Percentiles rank a stretch among this genome's conserved stretches.
These are phyloP conservation scores for Sciurus carolinensis DNA, from an alignment of 2,797 vertebrate species.

Conservation along the genomic window DNA sequence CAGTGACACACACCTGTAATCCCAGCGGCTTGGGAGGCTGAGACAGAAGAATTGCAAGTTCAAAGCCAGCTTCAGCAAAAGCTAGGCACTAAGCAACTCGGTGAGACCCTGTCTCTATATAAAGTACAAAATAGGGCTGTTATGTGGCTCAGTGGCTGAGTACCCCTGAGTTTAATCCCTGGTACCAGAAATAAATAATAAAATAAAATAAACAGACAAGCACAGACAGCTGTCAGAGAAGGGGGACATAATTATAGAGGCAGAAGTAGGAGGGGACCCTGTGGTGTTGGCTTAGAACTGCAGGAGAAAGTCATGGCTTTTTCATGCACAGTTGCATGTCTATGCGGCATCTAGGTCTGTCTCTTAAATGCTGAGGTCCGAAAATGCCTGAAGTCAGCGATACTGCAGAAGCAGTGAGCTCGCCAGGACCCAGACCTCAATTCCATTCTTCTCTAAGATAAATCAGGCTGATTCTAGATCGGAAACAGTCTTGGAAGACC, in stretches of 20 bases:
- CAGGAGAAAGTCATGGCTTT: background rate
- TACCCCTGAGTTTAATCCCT: too few species aligned
- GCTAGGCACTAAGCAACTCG: too few species aligned
- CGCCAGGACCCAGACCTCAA: background rate
- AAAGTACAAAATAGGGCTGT: too few species aligned
- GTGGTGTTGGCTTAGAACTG: background rate
- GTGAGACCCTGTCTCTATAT: too few species aligned
- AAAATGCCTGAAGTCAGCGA: background rate
- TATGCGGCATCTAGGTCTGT: too few species aligned
- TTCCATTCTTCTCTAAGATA: background rate
- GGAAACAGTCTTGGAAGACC: background rate
- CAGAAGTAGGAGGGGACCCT: background rate
- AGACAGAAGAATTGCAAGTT: too few species aligned
- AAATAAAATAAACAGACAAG: background rate
- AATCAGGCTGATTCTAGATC: background rate
- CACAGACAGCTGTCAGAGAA: background rate
- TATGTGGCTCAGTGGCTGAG: too few species aligned
- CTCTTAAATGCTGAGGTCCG: background rate
- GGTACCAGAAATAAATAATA: too few species aligned
- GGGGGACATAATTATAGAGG: fast-evolving
- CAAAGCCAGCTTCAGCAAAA: too few species aligned
- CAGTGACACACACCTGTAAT: too few species aligned
- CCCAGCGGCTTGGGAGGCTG: too few species aligned
- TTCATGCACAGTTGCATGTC: background rate
- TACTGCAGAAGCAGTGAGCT: background rate